Base-by-base conservation (phyloP, 2,113 vertebrate genomes). In the Mola mola region DNA sequence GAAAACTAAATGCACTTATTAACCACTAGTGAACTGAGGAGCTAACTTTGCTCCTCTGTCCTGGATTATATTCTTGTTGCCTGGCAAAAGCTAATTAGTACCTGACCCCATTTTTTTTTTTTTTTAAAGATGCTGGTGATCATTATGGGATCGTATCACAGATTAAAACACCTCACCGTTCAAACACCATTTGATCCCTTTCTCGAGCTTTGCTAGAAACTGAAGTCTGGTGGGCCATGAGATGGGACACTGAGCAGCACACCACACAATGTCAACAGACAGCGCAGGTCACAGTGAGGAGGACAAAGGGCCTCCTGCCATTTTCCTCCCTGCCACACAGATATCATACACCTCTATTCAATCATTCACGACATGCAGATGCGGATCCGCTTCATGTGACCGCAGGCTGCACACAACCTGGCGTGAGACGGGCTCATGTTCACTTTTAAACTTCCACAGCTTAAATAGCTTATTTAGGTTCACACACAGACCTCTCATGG, bases 341-440 rank as follows among this genome's bases (percentile, higher is more conserved):
- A 82, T 66, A 84, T 44, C 0, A 61, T 33, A 82, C 75, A 83
- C 72, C 77, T 29, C 36, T 34, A 4, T 44, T 85, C 9, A 82
- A 85, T 82, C 44, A 89, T 89, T 83, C 49, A 89, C 69, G 8
- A 48, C 1, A 74, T 72, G 71, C 26, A 72, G 76, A 82, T 64
- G 6, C 29, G 47, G 31, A 13, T 41, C 13, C 47, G 43, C 56
- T 34, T 46, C 36, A 66, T 20, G 44, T 68, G 74, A 51, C 29
- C n/a, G 25, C 21, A 25, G n/a, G 20, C n/a, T n/a, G n/a, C n/a
- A n/a, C n/a, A n/a, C n/a, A n/a, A n/a, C n/a, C n/a, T n/a, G n/a
- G n/a, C n/a, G n/a, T n/a, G n/a, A n/a, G n/a, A n/a, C n/a, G n/a
- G n/a, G n/a, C n/a, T 11, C 9, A 11, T 33, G 31, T 8, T 12